phyloP scores from a whole-genome alignment of 2,113 vertebrate genomes.

The Eudyptes chrysolophus region DNA sequence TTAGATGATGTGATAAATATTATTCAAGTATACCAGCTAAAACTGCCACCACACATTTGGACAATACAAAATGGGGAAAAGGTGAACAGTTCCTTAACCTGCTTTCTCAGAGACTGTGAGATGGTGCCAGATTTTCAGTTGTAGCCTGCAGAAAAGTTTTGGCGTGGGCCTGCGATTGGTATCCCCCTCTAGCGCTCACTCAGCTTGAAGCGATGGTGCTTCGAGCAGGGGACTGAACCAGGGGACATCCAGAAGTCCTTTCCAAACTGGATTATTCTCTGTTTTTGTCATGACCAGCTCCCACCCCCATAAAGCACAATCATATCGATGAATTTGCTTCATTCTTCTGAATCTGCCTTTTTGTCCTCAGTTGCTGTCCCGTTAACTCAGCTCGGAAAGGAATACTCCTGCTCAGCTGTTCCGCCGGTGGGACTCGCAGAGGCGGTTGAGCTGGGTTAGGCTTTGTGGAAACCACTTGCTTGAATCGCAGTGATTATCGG shows the following conservation, averaged over 20 bases:
- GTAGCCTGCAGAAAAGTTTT: not conserved
- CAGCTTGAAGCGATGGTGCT: fast-evolving
- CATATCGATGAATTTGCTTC: not conserved
- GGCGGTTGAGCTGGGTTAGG: not conserved
- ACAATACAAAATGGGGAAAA: not conserved
- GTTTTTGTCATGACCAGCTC: not conserved
- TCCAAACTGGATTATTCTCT: not conserved
- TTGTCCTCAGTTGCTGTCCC: not conserved
- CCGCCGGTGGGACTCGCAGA: not conserved
- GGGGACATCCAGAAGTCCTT: not conserved
- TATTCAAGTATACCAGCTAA: not conserved
- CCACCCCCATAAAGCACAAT: not conserved
- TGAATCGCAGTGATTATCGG: not conserved
- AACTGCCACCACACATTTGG: not conserved
- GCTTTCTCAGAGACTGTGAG: not conserved
- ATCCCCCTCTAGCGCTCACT: not conserved
- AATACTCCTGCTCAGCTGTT: not conserved
- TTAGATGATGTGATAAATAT: not conserved
- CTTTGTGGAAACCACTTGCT: not conserved
- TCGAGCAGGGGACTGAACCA: not conserved
- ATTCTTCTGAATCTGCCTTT: not conserved
- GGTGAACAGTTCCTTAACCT: not conserved
- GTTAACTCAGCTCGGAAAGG: not conserved
- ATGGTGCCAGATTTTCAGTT: not conserved
- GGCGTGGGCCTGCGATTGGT: fast-evolving